Base-by-base conservation (phyloP, 1,140 invertebrate genomes). In the Diorhabda elongata region DNA sequence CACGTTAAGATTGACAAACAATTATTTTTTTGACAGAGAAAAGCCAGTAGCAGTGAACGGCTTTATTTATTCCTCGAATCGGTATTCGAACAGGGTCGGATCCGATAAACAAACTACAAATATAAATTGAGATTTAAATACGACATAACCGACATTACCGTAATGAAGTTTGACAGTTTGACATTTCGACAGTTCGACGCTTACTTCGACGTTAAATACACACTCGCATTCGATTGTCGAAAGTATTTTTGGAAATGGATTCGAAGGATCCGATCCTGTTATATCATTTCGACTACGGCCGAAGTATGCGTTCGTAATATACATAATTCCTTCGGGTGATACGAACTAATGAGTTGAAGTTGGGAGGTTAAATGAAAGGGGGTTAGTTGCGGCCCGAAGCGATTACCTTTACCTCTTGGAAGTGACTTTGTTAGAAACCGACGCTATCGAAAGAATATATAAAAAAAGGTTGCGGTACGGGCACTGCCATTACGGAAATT, bases 1-100 rank as follows among this genome's bases (percentile, higher is more conserved):
- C 65, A 45, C 56, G 64, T 60, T 66, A 64, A 72, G 71, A 72
- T 72, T 72, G 71, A 72, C 71, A 72, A 72, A 72, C 71, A 72
- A 72, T 72, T 72, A 72, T 66, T 64, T 61, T 26, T 69, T 61
- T 72, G 71, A 72, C 71, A 72, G 65, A 70, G 68, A 61, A 65
- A 67, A 70, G 71, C 71, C 69, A 63, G 71, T 72, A 72, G 71
- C 71, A 60, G 57, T 61, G 57, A 43, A 60, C 43, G 61, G 47
- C 70, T 68, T 70, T 69, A 72, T 72, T 72, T 72, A 72, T 72
- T 68, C 69, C 68, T 44, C 70, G 71, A 72, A 72, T 66, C 44
- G 68, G 59, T 68, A 62, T 62, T 68, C 45, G 26, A 26, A 26
- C 26, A 26, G 26, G 26, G 26, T 26, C 26, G 26, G 26, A 26